These are phyloP conservation scores for Colius striatus DNA, from an alignment of 2,113 vertebrate genomes.

Conservation along the genomic window DNA sequence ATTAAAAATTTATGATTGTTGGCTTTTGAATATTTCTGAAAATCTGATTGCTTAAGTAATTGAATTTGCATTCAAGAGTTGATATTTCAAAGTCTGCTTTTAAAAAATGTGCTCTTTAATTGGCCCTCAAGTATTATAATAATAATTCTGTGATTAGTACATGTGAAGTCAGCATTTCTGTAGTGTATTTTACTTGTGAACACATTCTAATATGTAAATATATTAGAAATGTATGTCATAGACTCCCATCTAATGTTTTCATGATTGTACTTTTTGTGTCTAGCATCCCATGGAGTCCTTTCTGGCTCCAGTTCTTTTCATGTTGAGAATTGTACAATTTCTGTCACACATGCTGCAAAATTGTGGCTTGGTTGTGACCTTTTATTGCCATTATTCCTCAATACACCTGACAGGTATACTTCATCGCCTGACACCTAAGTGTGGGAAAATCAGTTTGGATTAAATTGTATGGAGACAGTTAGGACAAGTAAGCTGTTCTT, in stretches of 20 bases:
- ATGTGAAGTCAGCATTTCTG: background rate
- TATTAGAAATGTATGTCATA: background rate
- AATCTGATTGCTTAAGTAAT: background rate
- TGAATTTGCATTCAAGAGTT: background rate
- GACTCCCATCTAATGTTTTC: background rate
- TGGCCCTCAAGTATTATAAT: background rate
- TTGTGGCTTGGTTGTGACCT: background rate
- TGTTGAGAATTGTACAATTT: background rate
- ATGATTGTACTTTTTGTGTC: background rate
- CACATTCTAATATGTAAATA: background rate
- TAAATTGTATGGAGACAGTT: background rate
- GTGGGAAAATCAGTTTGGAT: background rate
- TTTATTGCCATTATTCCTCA: background rate
- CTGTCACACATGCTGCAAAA: background rate
- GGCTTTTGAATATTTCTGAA: background rate
- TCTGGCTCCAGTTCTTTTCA: background rate
- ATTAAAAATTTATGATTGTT: background rate
- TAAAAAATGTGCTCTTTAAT: background rate
- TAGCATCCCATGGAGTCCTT: background rate
- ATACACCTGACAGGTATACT: background rate
- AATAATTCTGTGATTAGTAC: no score
- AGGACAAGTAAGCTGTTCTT: background rate
- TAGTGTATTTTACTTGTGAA: background rate
- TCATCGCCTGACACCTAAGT: background rate
- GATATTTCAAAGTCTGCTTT: background rate